phyloP scores from a whole-genome alignment of 2,888 invertebrate genomes.

The Marronus borbonicus region DNA sequence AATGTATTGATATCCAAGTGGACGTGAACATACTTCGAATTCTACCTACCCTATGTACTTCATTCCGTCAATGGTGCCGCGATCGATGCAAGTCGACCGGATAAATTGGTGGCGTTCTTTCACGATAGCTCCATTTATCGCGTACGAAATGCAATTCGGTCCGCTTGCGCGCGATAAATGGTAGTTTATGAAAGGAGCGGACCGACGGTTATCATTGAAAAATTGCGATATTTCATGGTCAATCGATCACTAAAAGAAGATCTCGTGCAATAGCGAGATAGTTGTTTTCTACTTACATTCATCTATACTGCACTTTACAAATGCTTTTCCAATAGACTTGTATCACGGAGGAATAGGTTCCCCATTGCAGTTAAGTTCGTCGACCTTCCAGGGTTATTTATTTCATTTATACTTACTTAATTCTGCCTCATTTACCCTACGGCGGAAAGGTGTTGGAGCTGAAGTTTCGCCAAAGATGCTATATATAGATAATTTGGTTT shows the following conservation, averaged over 20 bases:
- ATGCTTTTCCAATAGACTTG: neutral
- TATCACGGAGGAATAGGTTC: too few species aligned
- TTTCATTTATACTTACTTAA: too few species aligned
- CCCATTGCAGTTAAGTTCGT: too few species aligned
- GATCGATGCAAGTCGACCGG: conserved; percentile 55
- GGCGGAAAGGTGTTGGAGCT: too few species aligned
- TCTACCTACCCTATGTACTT: conserved; percentile 54
- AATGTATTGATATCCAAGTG: conserved; percentile 57
- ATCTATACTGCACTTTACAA: conserved; percentile 27
- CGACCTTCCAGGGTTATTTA: too few species aligned
- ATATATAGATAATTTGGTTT: too few species aligned
- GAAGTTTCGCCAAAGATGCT: too few species aligned
- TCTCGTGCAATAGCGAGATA: conserved; percentile 22
- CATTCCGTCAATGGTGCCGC: conserved; percentile 36
- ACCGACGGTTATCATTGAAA: conserved; percentile 45
- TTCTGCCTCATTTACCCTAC: too few species aligned
- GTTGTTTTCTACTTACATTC: conserved; percentile 11
- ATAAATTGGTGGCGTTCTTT: conserved; percentile 58
- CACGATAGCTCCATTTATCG: conserved; percentile 56
- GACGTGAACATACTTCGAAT: conserved; percentile 56
- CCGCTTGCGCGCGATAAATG: conserved; percentile 35
- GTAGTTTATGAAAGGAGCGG: conserved; percentile 42
- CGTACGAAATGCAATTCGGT: conserved; percentile 45
- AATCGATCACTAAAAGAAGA: conserved; percentile 35
- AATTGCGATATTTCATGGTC: conserved; percentile 40